A percentile compares a stretch with the other conserved stretches of the same genome.
phyloP scores from a whole-genome alignment of 2,113 vertebrate species.

The rat (Rattus norvegicus) region DNA sequence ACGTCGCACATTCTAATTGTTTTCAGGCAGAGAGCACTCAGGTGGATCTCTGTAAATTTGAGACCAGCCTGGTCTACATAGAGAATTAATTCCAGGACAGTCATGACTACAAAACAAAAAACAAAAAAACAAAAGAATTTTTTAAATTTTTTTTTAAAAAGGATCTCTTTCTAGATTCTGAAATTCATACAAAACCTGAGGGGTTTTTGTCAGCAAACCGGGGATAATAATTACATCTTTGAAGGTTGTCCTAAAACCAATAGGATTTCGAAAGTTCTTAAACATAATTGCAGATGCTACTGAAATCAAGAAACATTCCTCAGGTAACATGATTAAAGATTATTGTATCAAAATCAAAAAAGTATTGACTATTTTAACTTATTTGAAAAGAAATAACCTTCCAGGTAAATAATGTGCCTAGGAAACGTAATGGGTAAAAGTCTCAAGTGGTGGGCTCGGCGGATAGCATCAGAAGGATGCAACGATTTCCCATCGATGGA shows the following conservation, averaged over 20 bases:
- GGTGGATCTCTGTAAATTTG: not conserved
- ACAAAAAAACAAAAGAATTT: not conserved
- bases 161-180: not conserved
- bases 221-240: not conserved
- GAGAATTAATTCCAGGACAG: not conserved
- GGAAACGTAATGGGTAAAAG: not conserved
- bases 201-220: not conserved
- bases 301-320: constrained; percentile 1
- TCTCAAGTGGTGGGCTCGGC: not conserved
- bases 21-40: not conserved
- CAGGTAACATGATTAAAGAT: not conserved
- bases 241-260: constrained; percentile 19
- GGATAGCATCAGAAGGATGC: not conserved
- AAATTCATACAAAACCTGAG: not conserved
- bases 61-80: not conserved
- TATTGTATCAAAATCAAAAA: not conserved
- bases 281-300: not conserved
- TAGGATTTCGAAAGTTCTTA: not conserved
- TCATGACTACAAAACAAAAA: not conserved
- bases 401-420: not conserved
- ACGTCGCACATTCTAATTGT: rapidly evolving
- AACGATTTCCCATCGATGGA: not conserved
- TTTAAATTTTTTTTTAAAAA: no score
- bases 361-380: not conserved
- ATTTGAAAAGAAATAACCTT: constrained; percentile 39